These are phyloP conservation scores for Porphyrio hochstetteri DNA, from an alignment of 2,113 vertebrate species.

Conservation along the genomic window DNA sequence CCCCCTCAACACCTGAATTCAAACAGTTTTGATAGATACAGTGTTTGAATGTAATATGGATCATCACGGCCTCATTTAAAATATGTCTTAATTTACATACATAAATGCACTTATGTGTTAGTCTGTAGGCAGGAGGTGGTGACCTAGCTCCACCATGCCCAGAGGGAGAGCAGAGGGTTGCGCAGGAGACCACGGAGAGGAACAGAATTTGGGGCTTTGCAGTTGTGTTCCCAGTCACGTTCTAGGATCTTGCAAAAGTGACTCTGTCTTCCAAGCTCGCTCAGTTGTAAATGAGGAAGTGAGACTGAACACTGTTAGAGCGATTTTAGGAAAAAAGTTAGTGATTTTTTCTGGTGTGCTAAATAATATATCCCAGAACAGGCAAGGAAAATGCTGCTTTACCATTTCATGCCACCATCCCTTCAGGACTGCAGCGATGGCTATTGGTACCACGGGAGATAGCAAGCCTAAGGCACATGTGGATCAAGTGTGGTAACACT, in stretches of 20 bases:
- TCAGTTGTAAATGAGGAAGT: not conserved
- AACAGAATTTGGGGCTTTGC: not conserved
- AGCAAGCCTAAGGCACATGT: not conserved
- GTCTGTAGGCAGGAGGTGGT: not conserved
- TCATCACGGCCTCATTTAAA: not conserved
- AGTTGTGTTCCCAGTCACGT: not conserved
- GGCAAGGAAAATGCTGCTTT: not conserved
- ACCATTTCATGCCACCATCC: accelerated
- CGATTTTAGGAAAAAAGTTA: not conserved
- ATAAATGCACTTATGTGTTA: not conserved
- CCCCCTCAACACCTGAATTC: not conserved
- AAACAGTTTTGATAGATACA: not conserved
- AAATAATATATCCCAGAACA: not conserved
- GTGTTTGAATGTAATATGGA: not conserved
- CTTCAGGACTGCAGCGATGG: not conserved
- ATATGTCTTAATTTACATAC: not conserved
- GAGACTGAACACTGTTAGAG: not conserved
- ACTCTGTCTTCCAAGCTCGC: not conserved
- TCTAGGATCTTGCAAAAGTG: not conserved
- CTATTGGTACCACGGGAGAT: not conserved
- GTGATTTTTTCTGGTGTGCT: not conserved
- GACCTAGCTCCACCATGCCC: not conserved
- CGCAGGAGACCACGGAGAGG: not conserved
- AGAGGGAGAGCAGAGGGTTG: not conserved
- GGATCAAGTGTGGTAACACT: not conserved